Percentiles rank a stretch among this genome's conserved stretches.
phyloP scores from a whole-genome alignment of 2,888 invertebrate species.

The Rhodophaea formosa region DNA sequence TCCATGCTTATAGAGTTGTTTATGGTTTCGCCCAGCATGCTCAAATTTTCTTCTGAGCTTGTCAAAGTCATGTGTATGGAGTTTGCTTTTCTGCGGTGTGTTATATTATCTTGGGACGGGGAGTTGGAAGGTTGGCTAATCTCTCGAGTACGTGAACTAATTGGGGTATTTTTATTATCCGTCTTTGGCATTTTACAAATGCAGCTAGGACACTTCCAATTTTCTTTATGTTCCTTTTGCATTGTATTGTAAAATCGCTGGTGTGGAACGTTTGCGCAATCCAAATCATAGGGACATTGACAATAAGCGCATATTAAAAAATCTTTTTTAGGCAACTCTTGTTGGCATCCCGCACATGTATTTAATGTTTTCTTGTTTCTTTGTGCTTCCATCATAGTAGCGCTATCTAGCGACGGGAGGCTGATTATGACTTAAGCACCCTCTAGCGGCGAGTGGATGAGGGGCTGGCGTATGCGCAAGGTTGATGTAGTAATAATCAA shows the following conservation, averaged over 20 bases:
- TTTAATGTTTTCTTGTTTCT: no score
- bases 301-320: neutral
- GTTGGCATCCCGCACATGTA: no score
- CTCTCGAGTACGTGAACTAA: neutral
- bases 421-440: no score
- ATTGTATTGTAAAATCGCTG: slow-evolving; percentile 10
- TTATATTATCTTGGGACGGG: neutral
- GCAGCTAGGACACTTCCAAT: slow-evolving; percentile 11
- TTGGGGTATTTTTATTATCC: neutral
- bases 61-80: neutral
- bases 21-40: neutral
- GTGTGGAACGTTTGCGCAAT: slow-evolving; percentile 9
- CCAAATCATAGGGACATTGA: neutral
- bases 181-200: slow-evolving; percentile 10
- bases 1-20: no score
- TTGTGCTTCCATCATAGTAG: no score
- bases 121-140: neutral
- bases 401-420: no score
- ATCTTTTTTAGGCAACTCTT: neutral
- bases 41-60: slow-evolving; percentile 4
- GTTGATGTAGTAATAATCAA: no score
- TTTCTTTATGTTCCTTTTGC: slow-evolving; percentile 2
- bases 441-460: no score
- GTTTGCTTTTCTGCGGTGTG: neutral
- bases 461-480: no score